These are phyloP conservation scores for Paguma larvata DNA, from an alignment of 2,797 vertebrate species.

Conservation along the genomic window DNA sequence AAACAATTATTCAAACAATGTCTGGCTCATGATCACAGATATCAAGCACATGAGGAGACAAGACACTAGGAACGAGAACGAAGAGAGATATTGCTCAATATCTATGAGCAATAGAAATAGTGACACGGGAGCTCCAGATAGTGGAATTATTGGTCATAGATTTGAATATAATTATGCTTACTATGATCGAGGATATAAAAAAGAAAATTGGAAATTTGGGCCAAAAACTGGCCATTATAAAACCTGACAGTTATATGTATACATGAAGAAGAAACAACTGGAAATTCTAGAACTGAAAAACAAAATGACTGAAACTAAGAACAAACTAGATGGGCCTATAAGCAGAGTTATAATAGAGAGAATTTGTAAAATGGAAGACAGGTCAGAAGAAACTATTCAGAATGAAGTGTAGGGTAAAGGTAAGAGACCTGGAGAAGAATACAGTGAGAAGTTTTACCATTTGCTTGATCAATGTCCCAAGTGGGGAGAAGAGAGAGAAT, in stretches of 20 bases:
- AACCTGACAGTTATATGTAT: neutral
- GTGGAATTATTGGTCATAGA: neutral
- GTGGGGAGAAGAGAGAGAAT: neutral
- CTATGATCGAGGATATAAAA: conserved; percentile 1
- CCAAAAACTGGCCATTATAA: neutral
- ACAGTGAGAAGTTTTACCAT: neutral
- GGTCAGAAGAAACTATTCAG: neutral
- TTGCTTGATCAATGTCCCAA: neutral
- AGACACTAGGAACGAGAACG: neutral
- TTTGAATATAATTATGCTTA: neutral
- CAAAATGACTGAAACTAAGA: neutral
- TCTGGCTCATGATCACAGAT: neutral
- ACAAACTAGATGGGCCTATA: neutral
- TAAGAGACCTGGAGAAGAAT: neutral
- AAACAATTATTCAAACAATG: neutral
- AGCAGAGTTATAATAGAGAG: neutral
- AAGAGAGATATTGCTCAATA: neutral
- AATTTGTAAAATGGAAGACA: neutral
- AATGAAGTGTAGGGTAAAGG: neutral
- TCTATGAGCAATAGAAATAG: neutral
- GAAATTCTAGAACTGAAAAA: conserved; percentile 4
- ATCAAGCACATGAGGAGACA: neutral
- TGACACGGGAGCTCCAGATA: neutral
- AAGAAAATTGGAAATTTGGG: neutral
- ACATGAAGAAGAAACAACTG: neutral